Conservation (phyloP, 2,888 invertebrate genomes). For the Drosophila quinaria region DNA sequence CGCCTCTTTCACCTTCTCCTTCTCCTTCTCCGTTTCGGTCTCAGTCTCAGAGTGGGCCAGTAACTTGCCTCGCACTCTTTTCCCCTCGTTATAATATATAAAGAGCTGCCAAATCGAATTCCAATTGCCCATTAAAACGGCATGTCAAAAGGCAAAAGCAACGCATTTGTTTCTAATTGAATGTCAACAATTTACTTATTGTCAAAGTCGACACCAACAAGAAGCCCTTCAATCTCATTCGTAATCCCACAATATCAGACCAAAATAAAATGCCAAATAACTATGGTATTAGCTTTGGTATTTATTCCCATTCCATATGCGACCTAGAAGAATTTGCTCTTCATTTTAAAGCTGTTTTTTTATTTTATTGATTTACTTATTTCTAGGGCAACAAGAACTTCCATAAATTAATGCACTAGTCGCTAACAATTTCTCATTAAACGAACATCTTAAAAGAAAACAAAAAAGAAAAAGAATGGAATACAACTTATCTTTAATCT, state of each 20-base stretch:
- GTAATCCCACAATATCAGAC: slow-evolving; percentile 36
- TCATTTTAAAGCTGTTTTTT: too few species aligned
- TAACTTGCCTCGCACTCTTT: slow-evolving; percentile 8
- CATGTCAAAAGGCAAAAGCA: slow-evolving; percentile 56
- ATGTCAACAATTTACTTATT: slow-evolving; percentile 68
- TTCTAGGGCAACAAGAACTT: not conserved
- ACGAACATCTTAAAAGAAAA: too few species aligned
- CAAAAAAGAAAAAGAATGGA: too few species aligned
- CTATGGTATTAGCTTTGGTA: slow-evolving; percentile 15
- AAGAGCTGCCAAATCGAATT: slow-evolving; percentile 37
- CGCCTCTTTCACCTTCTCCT: not conserved
- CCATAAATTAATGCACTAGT: not conserved
- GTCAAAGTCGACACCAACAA: slow-evolving; percentile 43
- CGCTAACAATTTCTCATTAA: too few species aligned
- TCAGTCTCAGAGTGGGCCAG: not conserved
- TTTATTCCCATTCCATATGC: slow-evolving; percentile 1
- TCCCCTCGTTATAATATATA: not conserved
- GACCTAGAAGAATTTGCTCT: not conserved
- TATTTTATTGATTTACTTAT: not conserved
- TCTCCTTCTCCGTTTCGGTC: slow-evolving; percentile 6
- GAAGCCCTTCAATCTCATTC: slow-evolving; percentile 23
- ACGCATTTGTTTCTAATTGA: slow-evolving; percentile 60
- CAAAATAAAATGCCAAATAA: slow-evolving; percentile 27
- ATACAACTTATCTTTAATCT: too few species aligned
- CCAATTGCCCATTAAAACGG: slow-evolving; percentile 65